phyloP scores from a whole-genome alignment of 2,113 vertebrate genomes.

The Ammodytes marinus region DNA sequence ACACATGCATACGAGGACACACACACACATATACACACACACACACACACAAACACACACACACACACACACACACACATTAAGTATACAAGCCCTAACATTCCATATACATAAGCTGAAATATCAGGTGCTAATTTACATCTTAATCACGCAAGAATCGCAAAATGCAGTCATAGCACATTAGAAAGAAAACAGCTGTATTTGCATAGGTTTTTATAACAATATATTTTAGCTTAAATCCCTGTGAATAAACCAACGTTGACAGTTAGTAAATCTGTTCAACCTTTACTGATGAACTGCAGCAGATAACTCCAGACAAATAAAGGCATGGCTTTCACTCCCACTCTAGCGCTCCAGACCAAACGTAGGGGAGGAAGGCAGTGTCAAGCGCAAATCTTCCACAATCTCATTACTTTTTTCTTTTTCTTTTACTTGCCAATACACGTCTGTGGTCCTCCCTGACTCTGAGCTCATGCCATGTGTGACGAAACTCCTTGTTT shows the following conservation, averaged over 20 bases:
- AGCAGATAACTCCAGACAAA: conserved; percentile 63
- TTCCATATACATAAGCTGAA: conserved; percentile 43
- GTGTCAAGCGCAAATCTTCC: conserved; percentile 23
- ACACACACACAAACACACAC: conserved; percentile 10
- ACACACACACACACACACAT: not conserved
- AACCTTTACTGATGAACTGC: conserved; percentile 58
- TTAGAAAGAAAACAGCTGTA: conserved; percentile 17
- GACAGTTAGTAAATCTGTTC: conserved; percentile 54
- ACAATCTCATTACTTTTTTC: conserved; percentile 26
- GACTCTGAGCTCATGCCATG: not conserved
- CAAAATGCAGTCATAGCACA: conserved; percentile 43
- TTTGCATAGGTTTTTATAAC: conserved; percentile 43
- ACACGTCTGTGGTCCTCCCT: conserved; percentile 6
- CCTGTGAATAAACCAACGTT: conserved; percentile 48
- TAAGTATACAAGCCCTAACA: not conserved
- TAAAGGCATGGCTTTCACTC: conserved; percentile 50
- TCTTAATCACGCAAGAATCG: conserved; percentile 59
- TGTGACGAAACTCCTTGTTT: conserved; percentile 21
- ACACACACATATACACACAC: conserved; percentile 20
- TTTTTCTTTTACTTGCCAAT: conserved; percentile 18
- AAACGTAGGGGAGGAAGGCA: conserved; percentile 7
- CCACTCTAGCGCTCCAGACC: conserved; percentile 23
- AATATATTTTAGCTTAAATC: conserved; percentile 48
- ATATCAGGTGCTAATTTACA: conserved; percentile 62
- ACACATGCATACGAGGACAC: conserved; percentile 13